Percentiles rank a stretch among this genome's conserved stretches.
These are phyloP conservation scores for Temnothorax nylanderi DNA, from an alignment of 1,140 invertebrate species.

Conservation along the genomic window DNA sequence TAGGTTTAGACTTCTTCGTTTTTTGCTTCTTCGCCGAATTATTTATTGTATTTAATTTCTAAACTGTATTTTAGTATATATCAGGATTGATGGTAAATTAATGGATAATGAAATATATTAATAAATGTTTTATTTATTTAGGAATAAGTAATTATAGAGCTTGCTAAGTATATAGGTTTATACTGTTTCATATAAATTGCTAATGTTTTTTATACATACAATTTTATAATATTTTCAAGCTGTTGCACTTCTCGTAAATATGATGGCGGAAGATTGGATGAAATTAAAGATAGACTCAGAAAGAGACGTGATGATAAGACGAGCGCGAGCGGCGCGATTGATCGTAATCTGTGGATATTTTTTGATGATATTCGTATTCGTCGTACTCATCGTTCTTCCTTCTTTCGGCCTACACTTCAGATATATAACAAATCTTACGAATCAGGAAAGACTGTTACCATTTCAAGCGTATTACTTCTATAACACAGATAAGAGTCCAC, in stretches of 20 bases:
- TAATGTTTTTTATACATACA: background rate
- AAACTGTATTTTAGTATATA: background rate
- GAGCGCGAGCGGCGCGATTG: background rate
- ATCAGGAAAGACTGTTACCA: background rate
- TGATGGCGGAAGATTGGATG: conserved; percentile 57
- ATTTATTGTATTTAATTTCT: background rate
- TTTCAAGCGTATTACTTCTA: conserved; percentile 32
- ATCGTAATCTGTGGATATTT: background rate
- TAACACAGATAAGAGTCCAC: conserved; percentile 4
- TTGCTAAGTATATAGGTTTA: background rate
- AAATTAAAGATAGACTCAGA: conserved; percentile 10
- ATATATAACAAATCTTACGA: background rate
- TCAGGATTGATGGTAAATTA: background rate
- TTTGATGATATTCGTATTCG: background rate
- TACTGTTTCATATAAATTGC: background rate
- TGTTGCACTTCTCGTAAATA: background rate
- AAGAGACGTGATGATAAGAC: background rate
- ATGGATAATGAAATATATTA: background rate
- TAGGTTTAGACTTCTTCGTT: background rate
- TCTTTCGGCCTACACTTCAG: conserved; percentile 2
- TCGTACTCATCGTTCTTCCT: conserved; percentile 5
- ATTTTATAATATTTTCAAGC: conserved; percentile 1
- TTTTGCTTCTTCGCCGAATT: background rate
- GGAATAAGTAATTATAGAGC: background rate
- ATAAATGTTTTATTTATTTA: background rate